Conservation (phyloP, 2,888 invertebrate species). For the Zelleria hepariella region DNA sequence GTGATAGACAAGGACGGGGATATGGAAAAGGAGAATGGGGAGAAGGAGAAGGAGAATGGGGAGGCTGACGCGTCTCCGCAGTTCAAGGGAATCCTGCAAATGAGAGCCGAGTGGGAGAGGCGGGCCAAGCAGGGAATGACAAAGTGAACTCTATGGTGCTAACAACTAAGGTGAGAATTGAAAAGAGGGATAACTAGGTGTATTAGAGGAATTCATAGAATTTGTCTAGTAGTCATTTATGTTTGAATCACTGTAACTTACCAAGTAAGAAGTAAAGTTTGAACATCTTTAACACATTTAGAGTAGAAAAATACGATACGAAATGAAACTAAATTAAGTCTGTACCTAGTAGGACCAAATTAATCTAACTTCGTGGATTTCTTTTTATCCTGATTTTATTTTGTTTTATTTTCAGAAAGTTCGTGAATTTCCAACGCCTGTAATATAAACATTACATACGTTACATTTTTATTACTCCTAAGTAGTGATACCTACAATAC, state of each 20-base stretch:
- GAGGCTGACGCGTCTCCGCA: constrained; percentile 64
- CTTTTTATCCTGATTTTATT: background rate
- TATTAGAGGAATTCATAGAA: background rate
- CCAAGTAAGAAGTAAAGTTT: background rate
- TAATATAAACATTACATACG: constrained; percentile 14
- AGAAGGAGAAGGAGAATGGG: constrained; percentile 38
- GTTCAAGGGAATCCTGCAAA: constrained; percentile 81
- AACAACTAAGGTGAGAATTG: constrained; percentile 25
- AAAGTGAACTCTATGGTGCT: constrained; percentile 66
- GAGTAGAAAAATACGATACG: too few relatives aligned
- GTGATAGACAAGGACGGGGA: constrained; percentile 56
- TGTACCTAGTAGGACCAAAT: background rate
- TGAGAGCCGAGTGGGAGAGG: constrained; percentile 84
- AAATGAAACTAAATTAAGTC: too few relatives aligned
- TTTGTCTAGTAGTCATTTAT: background rate
- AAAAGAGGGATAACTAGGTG: background rate
- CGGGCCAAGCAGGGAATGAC: constrained; percentile 80
- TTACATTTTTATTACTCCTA: constrained; percentile 16
- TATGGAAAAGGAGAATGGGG: constrained; percentile 40
- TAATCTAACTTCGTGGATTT: background rate
- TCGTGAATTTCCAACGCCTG: background rate
- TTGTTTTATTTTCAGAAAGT: constrained; percentile 1
- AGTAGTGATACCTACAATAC: constrained; percentile 21
- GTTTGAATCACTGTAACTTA: background rate
- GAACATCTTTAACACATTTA: too few relatives aligned